Percentiles rank a stretch among this genome's conserved stretches.
phyloP scores from a whole-genome alignment of 2,113 vertebrate genomes.

The Colinus virginianus region DNA sequence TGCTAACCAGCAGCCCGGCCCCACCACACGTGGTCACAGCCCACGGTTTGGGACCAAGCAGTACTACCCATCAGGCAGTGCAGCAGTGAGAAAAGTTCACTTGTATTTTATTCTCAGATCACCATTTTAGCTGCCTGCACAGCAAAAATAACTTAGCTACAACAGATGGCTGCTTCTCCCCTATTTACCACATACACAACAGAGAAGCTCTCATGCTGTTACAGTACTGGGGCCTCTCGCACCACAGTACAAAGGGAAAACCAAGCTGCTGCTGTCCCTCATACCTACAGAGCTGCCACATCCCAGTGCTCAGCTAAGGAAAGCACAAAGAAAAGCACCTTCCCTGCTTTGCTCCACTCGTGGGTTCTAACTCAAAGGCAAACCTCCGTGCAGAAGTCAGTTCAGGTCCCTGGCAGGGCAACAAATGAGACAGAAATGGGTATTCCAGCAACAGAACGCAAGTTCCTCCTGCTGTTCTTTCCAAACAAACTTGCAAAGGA shows the following conservation, averaged over 20 bases:
- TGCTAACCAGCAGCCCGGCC: too few relatives aligned
- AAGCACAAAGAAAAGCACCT: too few relatives aligned
- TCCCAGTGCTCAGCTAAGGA: too few relatives aligned
- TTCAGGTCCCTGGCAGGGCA: background rate
- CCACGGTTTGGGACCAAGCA: background rate
- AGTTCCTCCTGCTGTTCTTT: constrained; percentile 4
- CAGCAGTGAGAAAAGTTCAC: background rate
- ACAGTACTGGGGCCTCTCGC: background rate
- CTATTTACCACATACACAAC: too few relatives aligned
- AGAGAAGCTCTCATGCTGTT: background rate
- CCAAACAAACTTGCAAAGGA: background rate
- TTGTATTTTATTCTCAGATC: background rate
- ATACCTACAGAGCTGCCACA: background rate
- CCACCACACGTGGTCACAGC: too few relatives aligned
- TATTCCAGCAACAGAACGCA: background rate
- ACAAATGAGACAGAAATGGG: background rate
- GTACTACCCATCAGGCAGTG: background rate
- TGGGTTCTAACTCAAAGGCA: too few relatives aligned
- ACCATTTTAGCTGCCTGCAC: background rate
- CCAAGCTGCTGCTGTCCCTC: background rate
- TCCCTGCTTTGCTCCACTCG: too few relatives aligned
- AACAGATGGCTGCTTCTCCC: too few relatives aligned
- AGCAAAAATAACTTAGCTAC: background rate
- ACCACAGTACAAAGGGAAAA: background rate
- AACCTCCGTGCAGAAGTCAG: too few relatives aligned